These are phyloP conservation scores for Phoebastria nigripes DNA, from an alignment of 2,797 vertebrate genomes.

Conservation along the genomic window DNA sequence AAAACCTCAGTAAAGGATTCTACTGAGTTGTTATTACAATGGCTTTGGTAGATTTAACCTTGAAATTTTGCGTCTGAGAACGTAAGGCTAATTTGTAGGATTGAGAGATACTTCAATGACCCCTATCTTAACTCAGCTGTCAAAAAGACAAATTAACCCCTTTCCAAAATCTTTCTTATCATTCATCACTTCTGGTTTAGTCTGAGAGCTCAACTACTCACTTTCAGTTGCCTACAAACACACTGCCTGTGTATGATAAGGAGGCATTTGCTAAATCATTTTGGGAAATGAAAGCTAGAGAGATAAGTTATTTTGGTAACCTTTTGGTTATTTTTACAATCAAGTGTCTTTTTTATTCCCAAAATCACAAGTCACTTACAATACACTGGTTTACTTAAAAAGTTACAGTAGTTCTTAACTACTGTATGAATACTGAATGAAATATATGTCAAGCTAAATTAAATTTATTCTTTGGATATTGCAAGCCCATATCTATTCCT, in stretches of 20 bases:
- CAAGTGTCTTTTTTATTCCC: not conserved
- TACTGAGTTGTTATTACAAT: not conserved
- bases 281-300: not conserved
- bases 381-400: not conserved
- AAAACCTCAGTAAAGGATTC: not conserved
- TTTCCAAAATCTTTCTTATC: conserved; percentile 67
- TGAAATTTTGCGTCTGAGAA: conserved; percentile 17
- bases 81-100: conserved; percentile 21
- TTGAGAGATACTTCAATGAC: conserved; percentile 42
- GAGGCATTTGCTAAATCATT: conserved; percentile 4
- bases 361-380: not conserved
- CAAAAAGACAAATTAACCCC: conserved; percentile 68
- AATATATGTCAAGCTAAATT: not conserved
- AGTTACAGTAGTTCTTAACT: not conserved
- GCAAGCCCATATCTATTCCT: not conserved
- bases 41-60: conserved; percentile 31
- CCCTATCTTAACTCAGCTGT: conserved; percentile 61
- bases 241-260: not conserved
- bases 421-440: not conserved
- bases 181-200: conserved; percentile 63
- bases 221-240: conserved; percentile 37
- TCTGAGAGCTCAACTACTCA: conserved; percentile 11
- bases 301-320: not conserved
- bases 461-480: not conserved
- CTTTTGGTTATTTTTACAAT: not conserved